phyloP scores from a whole-genome alignment of 2,888 invertebrate species.

The Lingula anatina region DNA sequence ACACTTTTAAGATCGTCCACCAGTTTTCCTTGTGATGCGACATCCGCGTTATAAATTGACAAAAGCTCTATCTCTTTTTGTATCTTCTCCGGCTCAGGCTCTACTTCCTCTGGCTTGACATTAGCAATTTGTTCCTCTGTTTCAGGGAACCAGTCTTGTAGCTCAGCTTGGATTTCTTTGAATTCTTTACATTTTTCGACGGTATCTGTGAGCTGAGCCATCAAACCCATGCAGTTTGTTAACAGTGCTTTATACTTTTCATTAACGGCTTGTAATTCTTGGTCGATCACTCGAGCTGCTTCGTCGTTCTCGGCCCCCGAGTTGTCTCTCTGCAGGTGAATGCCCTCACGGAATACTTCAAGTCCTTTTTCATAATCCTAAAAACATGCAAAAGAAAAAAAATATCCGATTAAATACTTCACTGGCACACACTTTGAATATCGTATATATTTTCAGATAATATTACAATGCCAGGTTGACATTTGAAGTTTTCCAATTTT shows the following conservation, averaged over 20 bases:
- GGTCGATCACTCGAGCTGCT: constrained; percentile 27
- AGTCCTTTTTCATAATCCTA: no score
- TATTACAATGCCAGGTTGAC: no score
- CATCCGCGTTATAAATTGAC: constrained; percentile 36
- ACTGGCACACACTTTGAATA: no score
- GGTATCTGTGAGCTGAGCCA: constrained; percentile 28
- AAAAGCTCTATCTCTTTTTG: constrained; percentile 23
- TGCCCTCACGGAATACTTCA: constrained; percentile 31
- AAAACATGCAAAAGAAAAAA: no score
- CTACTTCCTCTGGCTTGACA: constrained; percentile 22
- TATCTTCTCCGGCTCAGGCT: constrained; percentile 25
- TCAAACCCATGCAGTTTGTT: constrained; percentile 29
- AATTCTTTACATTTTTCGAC: constrained; percentile 34
- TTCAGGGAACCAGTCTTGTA: constrained; percentile 27
- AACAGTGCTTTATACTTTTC: constrained; percentile 38
- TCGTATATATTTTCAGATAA: no score
- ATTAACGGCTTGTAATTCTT: constrained; percentile 35
- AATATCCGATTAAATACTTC: no score
- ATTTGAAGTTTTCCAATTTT: no score
- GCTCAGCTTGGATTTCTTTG: constrained; percentile 31
- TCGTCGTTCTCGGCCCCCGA: constrained; percentile 32
- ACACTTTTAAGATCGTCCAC: constrained; percentile 54
- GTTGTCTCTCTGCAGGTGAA: constrained; percentile 36
- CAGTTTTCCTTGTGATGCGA: constrained; percentile 40
- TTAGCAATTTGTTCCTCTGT: constrained; percentile 28